These are phyloP conservation scores for Panonychus citri DNA, from an alignment of 1,140 invertebrate species.

Conservation along the genomic window DNA sequence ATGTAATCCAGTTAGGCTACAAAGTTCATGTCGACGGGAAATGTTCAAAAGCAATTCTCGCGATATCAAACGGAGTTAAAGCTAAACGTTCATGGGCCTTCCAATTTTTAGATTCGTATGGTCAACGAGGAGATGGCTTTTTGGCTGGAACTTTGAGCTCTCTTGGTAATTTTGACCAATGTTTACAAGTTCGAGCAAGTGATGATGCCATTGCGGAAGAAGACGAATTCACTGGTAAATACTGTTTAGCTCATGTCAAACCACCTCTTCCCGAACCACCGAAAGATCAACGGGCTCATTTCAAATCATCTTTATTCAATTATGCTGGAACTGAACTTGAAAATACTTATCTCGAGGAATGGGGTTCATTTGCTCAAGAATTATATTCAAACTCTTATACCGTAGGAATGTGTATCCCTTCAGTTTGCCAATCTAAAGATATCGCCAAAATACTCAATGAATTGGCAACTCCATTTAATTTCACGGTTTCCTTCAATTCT, in stretches of 20 bases:
- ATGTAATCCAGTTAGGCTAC: slow-evolving; percentile 1
- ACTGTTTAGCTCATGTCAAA: slow-evolving; percentile 1
- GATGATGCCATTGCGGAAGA: not conserved
- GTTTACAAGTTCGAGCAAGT: not conserved
- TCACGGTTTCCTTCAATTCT: not conserved
- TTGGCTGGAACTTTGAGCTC: not conserved
- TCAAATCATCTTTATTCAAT: not conserved
- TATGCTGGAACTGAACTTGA: slow-evolving; percentile 3
- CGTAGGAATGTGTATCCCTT: slow-evolving; percentile 2
- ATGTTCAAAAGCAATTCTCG: slow-evolving; percentile 3
- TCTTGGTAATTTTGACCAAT: slow-evolving; percentile 5
- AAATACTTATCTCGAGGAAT: not conserved
- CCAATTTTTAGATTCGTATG: not conserved
- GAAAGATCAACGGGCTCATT: not conserved
- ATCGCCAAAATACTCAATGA: not conserved
- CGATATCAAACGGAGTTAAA: not conserved
- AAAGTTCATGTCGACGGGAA: not conserved
- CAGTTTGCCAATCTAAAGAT: not conserved
- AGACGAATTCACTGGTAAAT: slow-evolving; percentile 3
- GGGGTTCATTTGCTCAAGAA: not conserved
- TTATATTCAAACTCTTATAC: slow-evolving; percentile 3
- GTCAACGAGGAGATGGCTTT: not conserved
- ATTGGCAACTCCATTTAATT: not conserved
- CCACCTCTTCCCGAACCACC: not conserved
- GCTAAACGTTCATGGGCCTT: not conserved